A percentile compares a stretch with the other conserved stretches of the same genome.
phyloP scores from a whole-genome alignment of 2,797 vertebrate species.

The Diglossa cyanea region DNA sequence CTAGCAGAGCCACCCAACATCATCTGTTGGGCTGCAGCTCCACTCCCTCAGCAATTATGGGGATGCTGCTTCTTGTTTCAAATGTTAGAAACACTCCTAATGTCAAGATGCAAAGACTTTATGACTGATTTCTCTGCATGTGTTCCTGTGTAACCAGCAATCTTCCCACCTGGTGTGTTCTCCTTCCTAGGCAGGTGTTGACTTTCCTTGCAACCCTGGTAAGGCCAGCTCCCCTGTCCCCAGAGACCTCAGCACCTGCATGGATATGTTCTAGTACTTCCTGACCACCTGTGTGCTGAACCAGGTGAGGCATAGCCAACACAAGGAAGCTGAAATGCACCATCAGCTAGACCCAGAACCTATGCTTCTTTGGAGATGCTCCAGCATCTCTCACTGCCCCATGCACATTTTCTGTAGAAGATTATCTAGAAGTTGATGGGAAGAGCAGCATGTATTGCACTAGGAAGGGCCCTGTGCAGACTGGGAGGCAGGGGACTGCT shows the following conservation, averaged over 20 bases:
- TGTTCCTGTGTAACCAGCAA: background rate
- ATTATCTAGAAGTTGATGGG: background rate
- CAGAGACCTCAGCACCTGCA: background rate
- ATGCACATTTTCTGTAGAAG: background rate
- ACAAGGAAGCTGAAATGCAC: background rate
- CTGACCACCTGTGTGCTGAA: background rate
- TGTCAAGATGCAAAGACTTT: background rate
- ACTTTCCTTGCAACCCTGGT: background rate
- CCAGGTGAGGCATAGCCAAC: background rate
- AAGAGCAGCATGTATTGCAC: rapidly evolving
- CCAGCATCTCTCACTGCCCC: rapidly evolving
- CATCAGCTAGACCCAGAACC: background rate
- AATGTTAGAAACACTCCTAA: background rate
- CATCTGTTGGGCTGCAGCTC: background rate
- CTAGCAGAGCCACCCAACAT: background rate
- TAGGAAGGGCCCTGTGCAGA: background rate
- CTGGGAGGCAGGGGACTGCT: background rate
- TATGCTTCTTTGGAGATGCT: background rate
- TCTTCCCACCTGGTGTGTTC: background rate
- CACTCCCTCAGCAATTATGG: background rate
- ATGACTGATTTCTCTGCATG: background rate
- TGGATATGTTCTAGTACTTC: background rate
- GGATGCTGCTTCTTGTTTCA: background rate
- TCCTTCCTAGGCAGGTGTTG: background rate
- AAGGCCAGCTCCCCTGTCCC: background rate